phyloP scores from a whole-genome alignment of 2,888 invertebrate species.

The Heliconius erato region DNA sequence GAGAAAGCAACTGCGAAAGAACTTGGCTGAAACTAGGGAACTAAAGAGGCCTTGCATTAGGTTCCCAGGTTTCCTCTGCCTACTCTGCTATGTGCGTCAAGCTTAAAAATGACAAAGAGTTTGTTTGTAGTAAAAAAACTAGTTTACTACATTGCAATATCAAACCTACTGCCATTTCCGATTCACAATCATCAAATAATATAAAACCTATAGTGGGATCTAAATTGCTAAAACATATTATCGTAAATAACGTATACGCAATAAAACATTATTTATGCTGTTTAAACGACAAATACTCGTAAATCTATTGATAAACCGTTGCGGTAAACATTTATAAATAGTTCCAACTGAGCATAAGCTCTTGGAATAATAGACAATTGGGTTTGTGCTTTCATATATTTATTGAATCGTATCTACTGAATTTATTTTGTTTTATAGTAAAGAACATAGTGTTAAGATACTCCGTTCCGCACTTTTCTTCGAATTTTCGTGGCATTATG shows the following conservation, averaged over 20 bases:
- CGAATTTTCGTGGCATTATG: no score
- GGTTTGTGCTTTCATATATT: not conserved
- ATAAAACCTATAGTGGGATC: not conserved
- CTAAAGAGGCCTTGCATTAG: no score
- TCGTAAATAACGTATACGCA: conserved; percentile 57
- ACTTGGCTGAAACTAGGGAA: no score
- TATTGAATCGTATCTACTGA: not conserved
- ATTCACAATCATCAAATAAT: not conserved
- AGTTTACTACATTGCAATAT: not conserved
- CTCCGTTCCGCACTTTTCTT: no score
- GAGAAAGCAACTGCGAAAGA: no score
- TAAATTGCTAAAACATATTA: conserved; percentile 26
- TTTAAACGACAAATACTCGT: conserved; percentile 31
- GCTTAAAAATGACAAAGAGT: no score
- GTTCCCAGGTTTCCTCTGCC: no score
- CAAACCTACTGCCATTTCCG: not conserved
- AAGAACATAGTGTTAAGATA: no score
- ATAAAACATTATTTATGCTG: conserved; percentile 33
- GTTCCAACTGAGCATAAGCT: conserved; percentile 10
- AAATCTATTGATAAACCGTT: conserved; percentile 35
- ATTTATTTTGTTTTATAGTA: not conserved
- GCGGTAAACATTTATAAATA: conserved; percentile 32
- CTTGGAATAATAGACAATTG: conserved; percentile 20
- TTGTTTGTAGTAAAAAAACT: no score
- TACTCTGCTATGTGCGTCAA: no score